A percentile compares a stretch with the other conserved stretches of the same genome.
Evolutionary conservation across 2,888 invertebrate genomes (phyloP).

Genomic region (Epinotia ramella): DNA sequence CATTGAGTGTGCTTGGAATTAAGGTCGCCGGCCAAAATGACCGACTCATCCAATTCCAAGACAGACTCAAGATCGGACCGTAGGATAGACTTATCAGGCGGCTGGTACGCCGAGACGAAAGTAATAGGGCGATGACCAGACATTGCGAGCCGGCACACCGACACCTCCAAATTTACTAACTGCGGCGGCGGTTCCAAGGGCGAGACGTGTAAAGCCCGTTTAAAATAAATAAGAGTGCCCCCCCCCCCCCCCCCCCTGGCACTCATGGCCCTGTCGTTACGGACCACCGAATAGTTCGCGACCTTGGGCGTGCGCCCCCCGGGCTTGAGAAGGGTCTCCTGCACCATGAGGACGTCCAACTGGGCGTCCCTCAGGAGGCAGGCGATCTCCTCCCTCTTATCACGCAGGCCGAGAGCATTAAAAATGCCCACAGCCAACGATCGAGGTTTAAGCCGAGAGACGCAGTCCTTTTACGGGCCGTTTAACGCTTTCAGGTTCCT

Average conservation of each 20-base stretch:
- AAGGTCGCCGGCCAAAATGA: constrained; percentile 15
- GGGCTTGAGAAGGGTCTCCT: too few relatives aligned
- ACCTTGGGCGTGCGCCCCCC: too few relatives aligned
- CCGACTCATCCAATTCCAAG: background rate
- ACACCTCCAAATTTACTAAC: background rate
- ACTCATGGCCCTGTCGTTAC: too few relatives aligned
- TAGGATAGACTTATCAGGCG: background rate
- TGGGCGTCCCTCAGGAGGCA: too few relatives aligned
- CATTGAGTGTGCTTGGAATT: constrained; percentile 1
- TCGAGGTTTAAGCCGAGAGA: background rate
- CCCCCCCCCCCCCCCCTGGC: too few relatives aligned
- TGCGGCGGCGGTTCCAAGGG: too few relatives aligned
- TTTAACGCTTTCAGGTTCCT: background rate
- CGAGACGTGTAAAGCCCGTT: too few relatives aligned
- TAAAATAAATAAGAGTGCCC: too few relatives aligned
- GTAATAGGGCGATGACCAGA: background rate
- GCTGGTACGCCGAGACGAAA: background rate
- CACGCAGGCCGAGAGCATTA: background rate
- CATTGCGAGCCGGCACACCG: background rate
- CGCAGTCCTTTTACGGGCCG: background rate
- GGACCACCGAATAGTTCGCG: too few relatives aligned
- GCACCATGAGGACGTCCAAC: too few relatives aligned
- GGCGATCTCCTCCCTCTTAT: constrained; percentile 26
- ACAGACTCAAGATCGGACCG: background rate
- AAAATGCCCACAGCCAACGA: background rate